phyloP scores from a whole-genome alignment of 1,140 invertebrate genomes.

The Venustaconcha ellipsiformis region DNA sequence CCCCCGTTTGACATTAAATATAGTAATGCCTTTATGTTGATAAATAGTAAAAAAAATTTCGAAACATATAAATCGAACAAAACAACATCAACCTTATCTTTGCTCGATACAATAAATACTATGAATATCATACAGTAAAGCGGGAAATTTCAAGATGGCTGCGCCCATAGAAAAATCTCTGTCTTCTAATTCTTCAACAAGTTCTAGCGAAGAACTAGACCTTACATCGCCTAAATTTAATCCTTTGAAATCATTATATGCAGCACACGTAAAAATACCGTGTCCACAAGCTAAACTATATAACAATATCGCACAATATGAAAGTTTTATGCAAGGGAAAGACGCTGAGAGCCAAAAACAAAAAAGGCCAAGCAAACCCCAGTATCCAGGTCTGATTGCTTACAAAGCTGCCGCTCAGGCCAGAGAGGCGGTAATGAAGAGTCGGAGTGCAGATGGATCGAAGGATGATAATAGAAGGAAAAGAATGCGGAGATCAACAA shows the following conservation, averaged over 20 bases:
- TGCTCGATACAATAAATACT: not conserved
- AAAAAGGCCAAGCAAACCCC: not conserved
- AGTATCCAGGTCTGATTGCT: slow-evolving; percentile 14
- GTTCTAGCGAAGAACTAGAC: slow-evolving; percentile 26
- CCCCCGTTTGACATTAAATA: not conserved
- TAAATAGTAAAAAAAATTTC: not conserved
- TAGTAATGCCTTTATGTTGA: not conserved
- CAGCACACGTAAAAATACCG: slow-evolving; percentile 26
- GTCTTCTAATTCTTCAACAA: not conserved
- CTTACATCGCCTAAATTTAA: slow-evolving; percentile 42
- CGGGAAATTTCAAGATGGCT: slow-evolving; percentile 39
- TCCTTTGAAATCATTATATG: slow-evolving; percentile 43
- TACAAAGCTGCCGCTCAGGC: slow-evolving; percentile 6
- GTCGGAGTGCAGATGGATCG: slow-evolving; percentile 13
- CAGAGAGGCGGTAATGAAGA: slow-evolving; percentile 23
- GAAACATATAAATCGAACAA: not conserved
- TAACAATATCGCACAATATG: slow-evolving; percentile 52
- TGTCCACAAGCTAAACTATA: slow-evolving; percentile 35
- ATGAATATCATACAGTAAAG: slow-evolving; percentile 5
- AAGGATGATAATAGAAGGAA: slow-evolving; percentile 14
- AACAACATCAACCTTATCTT: too few relatives aligned
- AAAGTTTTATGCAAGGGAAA: slow-evolving; percentile 36
- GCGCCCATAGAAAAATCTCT: slow-evolving; percentile 37
- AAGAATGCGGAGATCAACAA: slow-evolving; percentile 28
- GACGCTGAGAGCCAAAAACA: slow-evolving; percentile 8